Conservation (phyloP, 2,797 vertebrate genomes). For the Paedocypris micromegethes region DNA sequence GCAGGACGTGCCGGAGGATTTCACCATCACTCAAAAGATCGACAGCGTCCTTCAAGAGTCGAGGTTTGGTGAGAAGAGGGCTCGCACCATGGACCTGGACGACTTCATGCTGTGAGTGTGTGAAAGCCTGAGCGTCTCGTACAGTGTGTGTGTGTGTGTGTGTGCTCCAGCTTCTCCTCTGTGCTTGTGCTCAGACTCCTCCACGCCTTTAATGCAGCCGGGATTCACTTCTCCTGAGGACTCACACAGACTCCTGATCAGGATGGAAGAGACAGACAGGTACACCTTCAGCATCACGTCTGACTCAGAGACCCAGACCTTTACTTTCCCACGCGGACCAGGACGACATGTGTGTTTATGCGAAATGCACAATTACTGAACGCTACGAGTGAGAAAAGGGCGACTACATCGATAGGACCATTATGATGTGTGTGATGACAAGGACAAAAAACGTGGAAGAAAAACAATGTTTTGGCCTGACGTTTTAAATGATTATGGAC, state of each 20-base stretch:
- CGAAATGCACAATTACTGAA: no score
- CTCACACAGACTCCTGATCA: background rate
- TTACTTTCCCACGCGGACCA: no score
- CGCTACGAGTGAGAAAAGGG: no score
- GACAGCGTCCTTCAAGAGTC: slow-evolving; percentile 78
- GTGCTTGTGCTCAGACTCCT: slow-evolving; percentile 69
- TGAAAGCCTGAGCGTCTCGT: background rate
- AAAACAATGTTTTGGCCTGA: no score
- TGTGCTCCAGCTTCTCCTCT: slow-evolving; percentile 6
- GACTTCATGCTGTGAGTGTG: slow-evolving; percentile 90
- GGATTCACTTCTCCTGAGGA: slow-evolving; percentile 91
- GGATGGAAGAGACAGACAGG: no score
- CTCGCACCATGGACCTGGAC: slow-evolving; percentile 93
- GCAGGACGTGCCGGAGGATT: slow-evolving; percentile 83
- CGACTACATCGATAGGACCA: no score
- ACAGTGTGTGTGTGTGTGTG: background rate
- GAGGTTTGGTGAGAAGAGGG: slow-evolving; percentile 83
- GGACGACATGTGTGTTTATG: no score
- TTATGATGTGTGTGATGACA: no score
- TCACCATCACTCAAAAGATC: slow-evolving; percentile 86
- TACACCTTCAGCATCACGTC: no score
- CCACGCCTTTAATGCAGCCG: slow-evolving; percentile 92
- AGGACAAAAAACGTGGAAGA: no score
- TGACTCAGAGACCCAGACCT: no score
- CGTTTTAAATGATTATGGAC: no score